Evolutionary conservation across 2,797 vertebrate species (phyloP), one percentile per base, ranked within the genome.

Genomic region (Buphagus erythrorhynchus): DNA sequence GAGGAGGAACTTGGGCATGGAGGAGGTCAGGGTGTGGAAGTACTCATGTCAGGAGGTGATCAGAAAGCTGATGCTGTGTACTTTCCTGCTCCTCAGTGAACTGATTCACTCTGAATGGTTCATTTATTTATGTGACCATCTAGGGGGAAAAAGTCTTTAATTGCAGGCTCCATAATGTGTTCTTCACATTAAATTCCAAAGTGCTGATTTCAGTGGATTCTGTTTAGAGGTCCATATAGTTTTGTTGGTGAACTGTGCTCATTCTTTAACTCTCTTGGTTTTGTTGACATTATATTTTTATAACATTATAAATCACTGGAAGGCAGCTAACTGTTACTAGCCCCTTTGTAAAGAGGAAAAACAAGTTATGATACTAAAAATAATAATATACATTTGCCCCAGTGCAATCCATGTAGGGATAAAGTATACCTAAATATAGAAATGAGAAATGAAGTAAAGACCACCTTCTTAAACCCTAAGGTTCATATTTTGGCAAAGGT

Each of bases 41-140:
- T 40, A 9, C 18, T 65, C 2, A 0, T 91, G 91, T 94, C 90
- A 86, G 91, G 82, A 94, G 91, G 90, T 81, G 91, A 86, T 91
- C 76, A 75, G 94, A 90, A 86, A 92, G 76, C 88, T 96, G 93
- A 81, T 91, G 91, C 76, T 80, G 20, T 84, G 93, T 88, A 90
- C 91, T 96, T 96, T 95, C 82, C 66, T 76, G 74, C 71, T 97
- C 59, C 80, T 96, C 92, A 79, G 86, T 95, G 95, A 96, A 96
- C 95, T 97, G 95, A 96, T 97, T 96, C 94, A 71, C 86, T 96
- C 73, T 95, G 92, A 95, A 96, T 93, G 94, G 88, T 96, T 95
- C 96, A 95, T 97, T 97, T 97, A 94, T 95, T 96, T 96, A 97
- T 97, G 96, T 92, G 95, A 96, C 96, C 95, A 97, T 97, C 96